phyloP scores from a whole-genome alignment of 23 tunicate species.

The Aplidium turbinatum region DNA sequence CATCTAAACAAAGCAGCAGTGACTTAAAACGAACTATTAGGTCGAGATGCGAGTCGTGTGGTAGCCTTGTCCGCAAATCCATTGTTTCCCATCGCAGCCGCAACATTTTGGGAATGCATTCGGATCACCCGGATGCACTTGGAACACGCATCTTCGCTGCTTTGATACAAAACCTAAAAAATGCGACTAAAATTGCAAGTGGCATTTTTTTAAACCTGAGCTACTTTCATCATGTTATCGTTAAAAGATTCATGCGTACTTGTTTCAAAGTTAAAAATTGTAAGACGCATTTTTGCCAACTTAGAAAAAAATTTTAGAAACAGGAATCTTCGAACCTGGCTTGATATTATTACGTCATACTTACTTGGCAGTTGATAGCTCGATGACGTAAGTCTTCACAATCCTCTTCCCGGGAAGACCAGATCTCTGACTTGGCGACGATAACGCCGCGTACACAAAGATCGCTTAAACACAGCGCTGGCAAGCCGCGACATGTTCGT shows the following conservation, averaged over 20 bases:
- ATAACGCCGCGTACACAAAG: slow-evolving; percentile 62
- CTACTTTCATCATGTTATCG: too few relatives aligned
- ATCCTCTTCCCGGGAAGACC: slow-evolving; percentile 68
- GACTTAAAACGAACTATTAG: too few relatives aligned
- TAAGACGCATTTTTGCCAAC: background rate
- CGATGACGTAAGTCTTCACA: slow-evolving; percentile 75
- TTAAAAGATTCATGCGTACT: background rate
- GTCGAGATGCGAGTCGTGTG: background rate
- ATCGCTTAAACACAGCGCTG: slow-evolving; percentile 68
- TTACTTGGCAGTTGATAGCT: slow-evolving; percentile 83
- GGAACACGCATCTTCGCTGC: slow-evolving; percentile 42
- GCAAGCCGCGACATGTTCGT: slow-evolving; percentile 71
- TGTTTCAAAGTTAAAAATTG: slow-evolving; percentile 3
- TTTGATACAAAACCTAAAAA: slow-evolving; percentile 42
- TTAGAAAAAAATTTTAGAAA: background rate
- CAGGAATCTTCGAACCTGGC: too few relatives aligned
- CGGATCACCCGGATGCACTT: slow-evolving; percentile 61
- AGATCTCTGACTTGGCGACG: slow-evolving; percentile 71
- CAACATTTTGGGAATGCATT: slow-evolving; percentile 36
- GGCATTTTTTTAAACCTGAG: too few relatives aligned
- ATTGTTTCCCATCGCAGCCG: background rate
- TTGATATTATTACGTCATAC: background rate
- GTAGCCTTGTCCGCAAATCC: background rate
- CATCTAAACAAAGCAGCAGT: too few relatives aligned
- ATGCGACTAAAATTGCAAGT: too few relatives aligned